Conservation (phyloP, 2,888 invertebrate species). For the Octodonta nipae region DNA sequence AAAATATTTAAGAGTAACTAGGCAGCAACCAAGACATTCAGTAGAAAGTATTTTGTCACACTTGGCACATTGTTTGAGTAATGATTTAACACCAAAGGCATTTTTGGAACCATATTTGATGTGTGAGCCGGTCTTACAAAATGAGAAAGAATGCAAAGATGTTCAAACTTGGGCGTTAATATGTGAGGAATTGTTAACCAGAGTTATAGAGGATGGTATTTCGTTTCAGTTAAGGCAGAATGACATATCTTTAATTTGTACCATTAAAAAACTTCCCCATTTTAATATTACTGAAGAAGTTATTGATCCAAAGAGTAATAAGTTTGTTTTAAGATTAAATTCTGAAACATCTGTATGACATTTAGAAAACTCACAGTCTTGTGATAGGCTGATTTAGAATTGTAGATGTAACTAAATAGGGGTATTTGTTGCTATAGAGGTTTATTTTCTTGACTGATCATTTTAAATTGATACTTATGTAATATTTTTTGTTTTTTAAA, state of each 20-base stretch:
- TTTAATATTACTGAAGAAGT: constrained; percentile 92
- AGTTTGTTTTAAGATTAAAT: constrained; percentile 84
- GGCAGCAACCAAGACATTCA: constrained; percentile 91
- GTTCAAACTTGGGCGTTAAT: constrained; percentile 94
- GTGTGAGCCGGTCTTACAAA: constrained; percentile 71
- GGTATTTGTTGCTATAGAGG: no score
- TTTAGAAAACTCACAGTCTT: constrained; percentile 24
- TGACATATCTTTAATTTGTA: constrained; percentile 82
- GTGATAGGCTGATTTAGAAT: constrained; percentile 32
- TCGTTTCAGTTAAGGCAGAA: constrained; percentile 87
- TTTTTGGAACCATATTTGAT: constrained; percentile 89
- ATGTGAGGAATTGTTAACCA: constrained; percentile 79
- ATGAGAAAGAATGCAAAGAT: constrained; percentile 65
- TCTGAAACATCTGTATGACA: constrained; percentile 94
- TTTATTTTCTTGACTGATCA: no score
- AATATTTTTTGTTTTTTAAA: no score
- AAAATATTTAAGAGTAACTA: constrained; percentile 87
- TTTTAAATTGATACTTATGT: no score
- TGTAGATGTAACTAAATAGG: no score
- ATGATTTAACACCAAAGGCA: constrained; percentile 86
- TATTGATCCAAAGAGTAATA: constrained; percentile 88
- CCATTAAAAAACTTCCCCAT: constrained; percentile 76
- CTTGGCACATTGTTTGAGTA: constrained; percentile 78
- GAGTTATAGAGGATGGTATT: constrained; percentile 69
- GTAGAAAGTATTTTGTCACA: constrained; percentile 86